phyloP scores from a whole-genome alignment of 2,888 invertebrate genomes.

The Hemaris fuciformis region DNA sequence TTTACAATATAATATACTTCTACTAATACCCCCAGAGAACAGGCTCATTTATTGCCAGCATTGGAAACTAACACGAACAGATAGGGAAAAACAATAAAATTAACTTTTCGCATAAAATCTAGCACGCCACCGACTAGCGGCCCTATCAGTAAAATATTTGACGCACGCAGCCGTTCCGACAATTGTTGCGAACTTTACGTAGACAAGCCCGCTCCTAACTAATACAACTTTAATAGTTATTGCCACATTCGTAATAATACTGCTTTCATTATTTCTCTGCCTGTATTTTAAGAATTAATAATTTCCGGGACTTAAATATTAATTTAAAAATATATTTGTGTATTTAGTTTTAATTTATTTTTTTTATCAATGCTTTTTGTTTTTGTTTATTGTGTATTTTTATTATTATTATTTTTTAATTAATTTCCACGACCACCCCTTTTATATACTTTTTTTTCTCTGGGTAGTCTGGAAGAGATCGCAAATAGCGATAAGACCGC shows the following conservation, averaged over 20 bases:
- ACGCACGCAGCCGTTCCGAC: slow-evolving; percentile 30
- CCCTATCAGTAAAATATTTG: slow-evolving; percentile 31
- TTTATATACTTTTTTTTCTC: too few relatives aligned
- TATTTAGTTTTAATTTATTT: too few relatives aligned
- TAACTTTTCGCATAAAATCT: slow-evolving; percentile 32
- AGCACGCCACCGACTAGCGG: slow-evolving; percentile 11
- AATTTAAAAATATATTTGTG: too few relatives aligned
- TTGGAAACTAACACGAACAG: neutral
- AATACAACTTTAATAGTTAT: slow-evolving; percentile 17
- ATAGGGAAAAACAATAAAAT: slow-evolving; percentile 23
- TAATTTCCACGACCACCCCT: too few relatives aligned
- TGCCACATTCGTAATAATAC: neutral
- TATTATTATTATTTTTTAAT: too few relatives aligned
- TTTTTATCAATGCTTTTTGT: too few relatives aligned
- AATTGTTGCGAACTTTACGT: slow-evolving; percentile 16
- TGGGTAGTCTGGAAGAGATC: too few relatives aligned
- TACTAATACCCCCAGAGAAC: slow-evolving; percentile 11
- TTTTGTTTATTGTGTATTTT: too few relatives aligned
- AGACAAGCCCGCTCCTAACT: slow-evolving; percentile 20
- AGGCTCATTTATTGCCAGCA: neutral
- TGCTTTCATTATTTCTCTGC: neutral
- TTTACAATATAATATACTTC: too few relatives aligned
- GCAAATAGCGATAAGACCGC: too few relatives aligned
- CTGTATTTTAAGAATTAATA: too few relatives aligned
- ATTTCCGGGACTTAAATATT: too few relatives aligned